These are phyloP conservation scores for Scyliorhinus canicula DNA, from an alignment of 2,797 vertebrate species.

Conservation along the genomic window DNA sequence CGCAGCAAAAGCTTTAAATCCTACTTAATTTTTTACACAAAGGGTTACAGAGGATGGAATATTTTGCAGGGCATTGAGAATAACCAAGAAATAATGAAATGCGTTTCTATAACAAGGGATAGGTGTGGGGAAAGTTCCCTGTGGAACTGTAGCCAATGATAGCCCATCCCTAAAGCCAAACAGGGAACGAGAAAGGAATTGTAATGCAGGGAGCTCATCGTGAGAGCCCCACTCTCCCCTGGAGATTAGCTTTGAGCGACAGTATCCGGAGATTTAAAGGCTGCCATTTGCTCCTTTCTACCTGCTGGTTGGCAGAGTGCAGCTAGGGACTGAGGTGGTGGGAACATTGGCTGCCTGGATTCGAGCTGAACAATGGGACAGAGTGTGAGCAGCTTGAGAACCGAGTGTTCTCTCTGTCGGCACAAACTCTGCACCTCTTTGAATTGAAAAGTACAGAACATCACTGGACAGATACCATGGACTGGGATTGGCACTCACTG, in stretches of 20 bases:
- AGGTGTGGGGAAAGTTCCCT: not conserved
- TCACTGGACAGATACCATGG: not conserved
- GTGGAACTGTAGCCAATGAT: not conserved
- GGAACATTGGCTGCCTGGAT: not conserved
- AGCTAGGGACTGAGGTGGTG: not conserved
- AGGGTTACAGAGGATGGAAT: no score
- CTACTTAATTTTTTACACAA: no score
- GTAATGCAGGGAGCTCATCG: not conserved
- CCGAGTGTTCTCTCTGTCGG: not conserved
- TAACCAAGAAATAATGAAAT: not conserved
- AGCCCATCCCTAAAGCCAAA: not conserved
- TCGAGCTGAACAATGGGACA: not conserved
- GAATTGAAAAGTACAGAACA: not conserved
- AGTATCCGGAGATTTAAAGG: not conserved
- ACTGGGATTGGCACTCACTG: not conserved
- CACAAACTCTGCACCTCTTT: not conserved
- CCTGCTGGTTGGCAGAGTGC: not conserved
- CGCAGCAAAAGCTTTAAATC: no score
- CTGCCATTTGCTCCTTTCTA: not conserved
- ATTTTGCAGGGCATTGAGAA: no score
- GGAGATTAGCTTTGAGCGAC: not conserved
- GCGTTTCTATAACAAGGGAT: not conserved
- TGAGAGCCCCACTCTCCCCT: not conserved
- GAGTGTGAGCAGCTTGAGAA: not conserved
- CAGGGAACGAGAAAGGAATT: not conserved